phyloP scores from a whole-genome alignment of 1,140 invertebrate genomes.

The Ceratina japonica region DNA sequence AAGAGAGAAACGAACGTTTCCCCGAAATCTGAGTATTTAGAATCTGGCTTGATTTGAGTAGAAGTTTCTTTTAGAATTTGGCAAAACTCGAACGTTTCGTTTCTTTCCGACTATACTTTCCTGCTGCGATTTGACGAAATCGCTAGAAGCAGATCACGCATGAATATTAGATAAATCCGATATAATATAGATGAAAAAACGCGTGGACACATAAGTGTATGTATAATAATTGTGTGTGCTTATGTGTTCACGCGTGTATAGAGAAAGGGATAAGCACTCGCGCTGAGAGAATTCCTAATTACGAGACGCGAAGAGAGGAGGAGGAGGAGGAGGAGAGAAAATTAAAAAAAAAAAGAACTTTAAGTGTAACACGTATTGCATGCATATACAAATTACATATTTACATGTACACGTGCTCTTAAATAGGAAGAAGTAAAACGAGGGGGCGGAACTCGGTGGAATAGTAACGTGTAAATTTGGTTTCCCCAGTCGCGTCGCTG shows the following conservation, averaged over 20 bases:
- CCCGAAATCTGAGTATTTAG: neutral
- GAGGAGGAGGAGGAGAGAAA: neutral
- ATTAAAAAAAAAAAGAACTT: slow-evolving; percentile 3
- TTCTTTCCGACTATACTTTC: neutral
- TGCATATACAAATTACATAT: slow-evolving; percentile 38
- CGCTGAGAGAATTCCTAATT: slow-evolving; percentile 10
- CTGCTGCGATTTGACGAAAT: too few species aligned
- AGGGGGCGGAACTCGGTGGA: slow-evolving; percentile 26
- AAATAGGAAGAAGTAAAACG: slow-evolving; percentile 8
- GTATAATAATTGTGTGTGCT: slow-evolving; percentile 13
- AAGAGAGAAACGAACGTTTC: slow-evolving; percentile 4
- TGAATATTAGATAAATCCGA: slow-evolving; percentile 2
- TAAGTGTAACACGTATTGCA: slow-evolving; percentile 37
- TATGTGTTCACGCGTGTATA: slow-evolving; percentile 4
- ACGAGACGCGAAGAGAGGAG: too few species aligned
- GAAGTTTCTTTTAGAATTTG: too few species aligned
- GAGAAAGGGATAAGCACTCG: slow-evolving; percentile 1
- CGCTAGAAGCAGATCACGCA: neutral
- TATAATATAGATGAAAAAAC: slow-evolving; percentile 38
- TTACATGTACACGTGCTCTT: slow-evolving; percentile 30
- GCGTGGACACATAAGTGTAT: slow-evolving; percentile 40
- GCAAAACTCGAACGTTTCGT: slow-evolving; percentile 2
- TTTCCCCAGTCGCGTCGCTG: slow-evolving; percentile 11
- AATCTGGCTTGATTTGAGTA: too few species aligned
- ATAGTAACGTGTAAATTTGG: slow-evolving; percentile 20